Evolutionary conservation across 2,113 vertebrate species (phyloP).

Genomic region (Cephalopterus ornatus): DNA sequence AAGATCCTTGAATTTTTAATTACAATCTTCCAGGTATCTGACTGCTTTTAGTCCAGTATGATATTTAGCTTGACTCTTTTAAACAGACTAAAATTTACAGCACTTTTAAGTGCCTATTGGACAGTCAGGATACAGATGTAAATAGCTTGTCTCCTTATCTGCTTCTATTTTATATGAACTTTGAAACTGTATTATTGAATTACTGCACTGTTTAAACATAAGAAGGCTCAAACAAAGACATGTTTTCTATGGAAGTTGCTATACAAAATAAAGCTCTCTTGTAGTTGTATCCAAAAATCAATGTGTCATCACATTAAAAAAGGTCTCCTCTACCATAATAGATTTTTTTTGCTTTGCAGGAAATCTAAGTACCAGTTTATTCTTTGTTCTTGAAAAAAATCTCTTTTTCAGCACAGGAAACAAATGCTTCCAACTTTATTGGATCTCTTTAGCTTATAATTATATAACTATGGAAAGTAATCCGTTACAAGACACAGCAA

Average conservation of each 20-base stretch:
- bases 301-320: conserved; percentile 2
- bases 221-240: not conserved
- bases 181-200: not conserved
- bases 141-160: not conserved
- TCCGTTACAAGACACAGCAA: not conserved
- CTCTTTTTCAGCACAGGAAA: not conserved
- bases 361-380: not conserved
- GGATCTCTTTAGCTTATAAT: not conserved
- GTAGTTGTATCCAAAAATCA: not conserved
- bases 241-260: not conserved
- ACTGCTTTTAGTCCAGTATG: not conserved
- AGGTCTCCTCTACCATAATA: not conserved
- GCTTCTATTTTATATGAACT: conserved; percentile 21
- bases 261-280: conserved; percentile 29
- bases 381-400: not conserved
- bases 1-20: not conserved
- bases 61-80: not conserved
- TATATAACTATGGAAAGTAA: not conserved
- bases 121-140: not conserved
- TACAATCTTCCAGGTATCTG: not conserved
- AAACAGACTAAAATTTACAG: not conserved
- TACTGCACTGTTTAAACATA: conserved; percentile 4
- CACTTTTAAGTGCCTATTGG: not conserved
- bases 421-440: not conserved
- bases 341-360: not conserved